Percentiles rank a stretch among this genome's conserved stretches.
Evolutionary conservation across 2,888 invertebrate genomes (phyloP).

Genomic region (Tinea pellionella): DNA sequence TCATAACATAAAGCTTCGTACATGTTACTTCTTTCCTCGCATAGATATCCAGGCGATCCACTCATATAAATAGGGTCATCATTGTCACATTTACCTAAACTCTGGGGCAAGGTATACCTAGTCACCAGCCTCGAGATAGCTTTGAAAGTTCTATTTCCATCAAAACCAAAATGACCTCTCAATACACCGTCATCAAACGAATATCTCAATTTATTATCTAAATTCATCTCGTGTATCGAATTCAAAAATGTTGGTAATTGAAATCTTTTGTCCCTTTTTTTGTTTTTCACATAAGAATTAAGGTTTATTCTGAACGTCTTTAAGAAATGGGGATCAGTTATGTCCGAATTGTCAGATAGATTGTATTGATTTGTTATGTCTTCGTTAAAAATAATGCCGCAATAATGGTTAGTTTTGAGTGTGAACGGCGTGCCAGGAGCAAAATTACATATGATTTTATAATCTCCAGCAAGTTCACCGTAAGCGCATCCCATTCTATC

Average conservation of each 20-base stretch:
- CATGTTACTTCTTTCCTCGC: constrained; percentile 38
- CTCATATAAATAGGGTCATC: constrained; percentile 36
- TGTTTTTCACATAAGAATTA: not conserved
- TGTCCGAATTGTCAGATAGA: not conserved
- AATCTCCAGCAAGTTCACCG: constrained; percentile 35
- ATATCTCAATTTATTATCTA: constrained; percentile 22
- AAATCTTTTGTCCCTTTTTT: not conserved
- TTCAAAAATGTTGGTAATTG: not conserved
- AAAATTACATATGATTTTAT: constrained; percentile 52
- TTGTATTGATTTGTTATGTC: not conserved
- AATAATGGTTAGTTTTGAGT: constrained; percentile 37
- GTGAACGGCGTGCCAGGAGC: constrained; percentile 49
- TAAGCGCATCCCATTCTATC: constrained; percentile 54
- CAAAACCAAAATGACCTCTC: constrained; percentile 19
- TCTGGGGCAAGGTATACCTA: constrained; percentile 38
- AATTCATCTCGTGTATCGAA: constrained; percentile 19
- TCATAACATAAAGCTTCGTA: constrained; percentile 45
- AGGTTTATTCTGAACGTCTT: not conserved
- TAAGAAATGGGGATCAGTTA: not conserved
- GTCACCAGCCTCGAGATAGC: constrained; percentile 42
- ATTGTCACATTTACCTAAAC: constrained; percentile 38
- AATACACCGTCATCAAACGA: constrained; percentile 31
- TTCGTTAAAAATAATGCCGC: constrained; percentile 39
- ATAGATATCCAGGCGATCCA: constrained; percentile 41
- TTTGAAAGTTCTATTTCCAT: constrained; percentile 35